Base-by-base conservation (phyloP, 2,888 invertebrate genomes). In the Drosophila borborema region DNA sequence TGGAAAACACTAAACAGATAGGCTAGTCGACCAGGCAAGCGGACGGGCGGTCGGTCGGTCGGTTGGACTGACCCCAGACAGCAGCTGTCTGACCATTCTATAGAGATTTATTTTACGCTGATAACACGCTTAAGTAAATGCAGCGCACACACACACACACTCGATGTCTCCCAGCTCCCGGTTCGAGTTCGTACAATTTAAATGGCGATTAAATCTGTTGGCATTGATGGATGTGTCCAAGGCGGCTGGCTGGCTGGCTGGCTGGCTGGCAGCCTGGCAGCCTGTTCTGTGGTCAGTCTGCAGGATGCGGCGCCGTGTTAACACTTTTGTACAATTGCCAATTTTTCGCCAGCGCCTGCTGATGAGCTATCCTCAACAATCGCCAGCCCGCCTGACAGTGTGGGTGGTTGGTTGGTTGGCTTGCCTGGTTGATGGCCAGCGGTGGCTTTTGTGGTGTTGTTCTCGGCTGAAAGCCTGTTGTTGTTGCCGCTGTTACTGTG, bases 141-240 rank as follows among this genome's bases (percentile, higher is more conserved):
- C 69, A 78, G 79, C 77, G 7, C 40, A n/a, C 40, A 40, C 16
- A 40, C 10, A 69, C 66, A 49, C 31, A 41, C 18, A 53, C 36
- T 14, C 38, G 16, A 64, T 53, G 64, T 70, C 62, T 65, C 69
- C 65, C 54, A 64, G 70, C 61, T 69, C 70, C 67, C 67, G 61
- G 54, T 71, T 71, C 64, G 75, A 63, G 69, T 53, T 72, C 81
- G 68, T 81, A 86, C 90, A 90, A 89, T 91, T 91, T 91, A 91
- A 91, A 91, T 91, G 91, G 90, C 91, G 91, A 91, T 91, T 91
- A 91, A 91, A 91, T 90, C 89, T 81, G 84, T 79, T 91, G 91
- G 86, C 91, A 91, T 87, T 91, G 91, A 91, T 91, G 89, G 89
- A 91, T 91, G 90, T 86, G 85, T 85, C 80, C 85, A 77, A 83